These are phyloP conservation scores for Pseudoips prasinana DNA, from an alignment of 2,888 invertebrate genomes.

Conservation along the genomic window DNA sequence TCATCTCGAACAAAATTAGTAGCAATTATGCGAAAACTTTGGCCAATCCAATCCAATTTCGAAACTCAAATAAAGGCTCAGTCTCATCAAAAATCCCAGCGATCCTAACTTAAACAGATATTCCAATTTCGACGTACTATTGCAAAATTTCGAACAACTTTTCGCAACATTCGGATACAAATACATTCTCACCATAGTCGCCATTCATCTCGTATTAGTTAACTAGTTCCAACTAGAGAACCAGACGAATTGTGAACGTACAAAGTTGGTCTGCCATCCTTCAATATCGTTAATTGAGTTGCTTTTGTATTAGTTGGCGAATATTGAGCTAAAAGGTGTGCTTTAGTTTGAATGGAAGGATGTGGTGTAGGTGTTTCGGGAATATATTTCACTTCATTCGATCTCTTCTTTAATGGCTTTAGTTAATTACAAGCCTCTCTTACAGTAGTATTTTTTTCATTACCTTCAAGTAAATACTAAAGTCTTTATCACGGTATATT, in stretches of 20 bases:
- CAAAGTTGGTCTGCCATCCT: slow-evolving; percentile 31
- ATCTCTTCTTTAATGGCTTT: too few relatives aligned
- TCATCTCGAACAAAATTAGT: too few relatives aligned
- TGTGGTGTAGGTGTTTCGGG: too few relatives aligned
- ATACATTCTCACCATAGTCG: slow-evolving; percentile 28
- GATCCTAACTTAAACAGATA: slow-evolving; percentile 5
- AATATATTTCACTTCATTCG: too few relatives aligned
- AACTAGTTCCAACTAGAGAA: slow-evolving; percentile 38
- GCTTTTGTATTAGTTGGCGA: slow-evolving; percentile 28
- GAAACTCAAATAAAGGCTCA: slow-evolving; percentile 4
- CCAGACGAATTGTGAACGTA: slow-evolving; percentile 30
- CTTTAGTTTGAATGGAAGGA: slow-evolving; percentile 5
- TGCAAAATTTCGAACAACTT: slow-evolving; percentile 26
- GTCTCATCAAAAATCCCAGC: slow-evolving; percentile 3
- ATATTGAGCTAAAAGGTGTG: slow-evolving; percentile 20
- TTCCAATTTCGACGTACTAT: slow-evolving; percentile 11
- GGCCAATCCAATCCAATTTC: too few relatives aligned
- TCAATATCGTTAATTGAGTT: slow-evolving; percentile 47
- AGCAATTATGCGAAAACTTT: too few relatives aligned
- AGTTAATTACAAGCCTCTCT: too few relatives aligned
- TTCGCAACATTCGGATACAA: slow-evolving; percentile 24
- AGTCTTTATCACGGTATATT: too few relatives aligned
- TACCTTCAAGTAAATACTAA: too few relatives aligned
- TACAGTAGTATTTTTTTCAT: too few relatives aligned
- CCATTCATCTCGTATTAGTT: slow-evolving; percentile 50